Percentiles rank a stretch among this genome's conserved stretches.
Conservation (phyloP, 2,888 invertebrate genomes). For the Panopea generosa region DNA sequence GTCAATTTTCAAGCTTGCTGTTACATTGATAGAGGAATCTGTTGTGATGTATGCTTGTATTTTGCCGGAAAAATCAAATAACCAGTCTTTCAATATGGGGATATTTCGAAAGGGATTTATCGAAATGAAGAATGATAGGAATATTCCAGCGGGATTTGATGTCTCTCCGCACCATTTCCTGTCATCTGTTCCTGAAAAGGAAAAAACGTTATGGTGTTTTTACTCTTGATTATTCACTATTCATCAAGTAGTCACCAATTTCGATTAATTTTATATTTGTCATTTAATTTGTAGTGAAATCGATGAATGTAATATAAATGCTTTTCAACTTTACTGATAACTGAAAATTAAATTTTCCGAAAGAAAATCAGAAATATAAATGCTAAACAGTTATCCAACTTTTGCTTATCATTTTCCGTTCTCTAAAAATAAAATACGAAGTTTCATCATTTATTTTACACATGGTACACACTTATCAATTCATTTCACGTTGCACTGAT, state of each 20-base stretch:
- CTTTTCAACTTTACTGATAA: neutral
- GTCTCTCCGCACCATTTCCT: slow-evolving; percentile 48
- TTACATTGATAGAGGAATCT: slow-evolving; percentile 4
- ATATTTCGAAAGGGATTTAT: slow-evolving; percentile 39
- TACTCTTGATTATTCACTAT: too few relatives aligned
- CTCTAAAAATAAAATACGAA: too few relatives aligned
- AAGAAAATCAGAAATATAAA: neutral
- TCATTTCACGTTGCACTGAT: too few relatives aligned
- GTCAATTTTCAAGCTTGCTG: neutral
- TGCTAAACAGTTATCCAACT: too few relatives aligned
- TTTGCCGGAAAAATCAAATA: slow-evolving; percentile 12
- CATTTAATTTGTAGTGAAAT: too few relatives aligned
- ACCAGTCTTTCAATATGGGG: slow-evolving; percentile 40
- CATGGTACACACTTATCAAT: too few relatives aligned
- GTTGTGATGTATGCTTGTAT: slow-evolving; percentile 37
- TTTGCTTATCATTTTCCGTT: too few relatives aligned
- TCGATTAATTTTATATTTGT: too few relatives aligned
- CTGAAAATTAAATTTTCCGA: neutral
- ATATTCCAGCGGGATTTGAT: slow-evolving; percentile 48
- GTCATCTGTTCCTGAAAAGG: slow-evolving; percentile 22
- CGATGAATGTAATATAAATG: neutral
- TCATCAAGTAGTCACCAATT: too few relatives aligned
- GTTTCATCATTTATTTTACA: too few relatives aligned
- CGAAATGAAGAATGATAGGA: slow-evolving; percentile 14
- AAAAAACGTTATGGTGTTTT: too few relatives aligned